Percentiles rank a stretch among this genome's conserved stretches.
Evolutionary conservation across 2,888 invertebrate genomes (phyloP).

Genomic region (Perizoma affinitatum): DNA sequence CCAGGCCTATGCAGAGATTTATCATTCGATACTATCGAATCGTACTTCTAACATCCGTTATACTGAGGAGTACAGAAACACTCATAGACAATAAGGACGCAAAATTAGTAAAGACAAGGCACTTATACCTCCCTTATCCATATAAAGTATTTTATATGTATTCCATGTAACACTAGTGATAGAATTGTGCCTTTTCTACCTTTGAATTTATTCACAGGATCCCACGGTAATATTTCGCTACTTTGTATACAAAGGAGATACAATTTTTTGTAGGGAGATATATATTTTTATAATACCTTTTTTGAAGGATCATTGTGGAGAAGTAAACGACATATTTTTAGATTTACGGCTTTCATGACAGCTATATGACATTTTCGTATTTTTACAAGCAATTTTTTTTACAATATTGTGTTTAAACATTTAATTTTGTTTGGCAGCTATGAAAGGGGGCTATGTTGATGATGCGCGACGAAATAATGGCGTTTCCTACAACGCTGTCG

Average conservation of each 20-base stretch:
- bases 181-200: slow-evolving; percentile 35
- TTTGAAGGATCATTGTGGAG: slow-evolving; percentile 12
- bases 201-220: slow-evolving; percentile 28
- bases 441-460: no score
- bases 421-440: no score
- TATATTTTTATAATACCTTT: slow-evolving; percentile 16
- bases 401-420: no score
- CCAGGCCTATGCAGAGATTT: no score
- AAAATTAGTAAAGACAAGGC: no score
- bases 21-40: no score
- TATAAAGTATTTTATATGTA: slow-evolving; percentile 5
- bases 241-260: background rate
- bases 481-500: no score
- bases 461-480: no score
- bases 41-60: no score
- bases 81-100: no score
- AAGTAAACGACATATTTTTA: background rate
- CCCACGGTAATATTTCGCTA: slow-evolving; percentile 21
- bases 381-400: background rate
- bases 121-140: no score
- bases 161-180: slow-evolving; percentile 17
- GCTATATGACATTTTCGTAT: background rate
- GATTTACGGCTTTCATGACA: slow-evolving; percentile 8
- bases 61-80: no score
- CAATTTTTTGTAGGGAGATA: background rate